Base-by-base conservation (phyloP, 1,140 invertebrate genomes). In the Drosophila mayri region DNA sequence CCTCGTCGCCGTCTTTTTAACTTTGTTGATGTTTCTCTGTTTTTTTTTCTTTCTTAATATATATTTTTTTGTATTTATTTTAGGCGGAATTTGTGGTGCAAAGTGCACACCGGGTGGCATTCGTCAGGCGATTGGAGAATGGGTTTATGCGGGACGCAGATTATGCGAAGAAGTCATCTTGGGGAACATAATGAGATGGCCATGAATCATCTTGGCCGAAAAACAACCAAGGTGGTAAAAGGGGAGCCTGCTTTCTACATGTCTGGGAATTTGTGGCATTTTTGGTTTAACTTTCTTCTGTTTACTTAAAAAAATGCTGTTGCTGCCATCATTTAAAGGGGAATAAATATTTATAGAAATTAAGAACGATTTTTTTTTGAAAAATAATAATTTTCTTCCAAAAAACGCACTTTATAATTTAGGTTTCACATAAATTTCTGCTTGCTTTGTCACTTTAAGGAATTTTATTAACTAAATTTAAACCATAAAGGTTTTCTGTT, bases 81-180 rank as follows among this genome's bases (percentile, higher is more conserved):
- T 76, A 60, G 40, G 43, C 16, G 74, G 75, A 70, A 78, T 78
- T 78, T 63, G 50, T 78, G 62, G 75, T 61, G 75, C 75, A 78
- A 58, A 77, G 75, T 78, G 75, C 75, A 37, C 75, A 22, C 49
- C 52, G 75, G 75, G 75, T 78, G 75, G 75, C 50, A 61, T 76
- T 76, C 66, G 54, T 73, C 70, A 73, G 43, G 35, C 43, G 37
- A 37, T 44, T 55, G 37, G 60, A n/a, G 49, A 57, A 25, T 18
- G 44, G 37, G 41, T 43, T 65, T 58, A 76, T 76, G 73, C 71
- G 73, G 73, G 73, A 22, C 11, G 22, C 46, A 70, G 35, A 60
- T 46, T 38, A 37, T 40, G 16, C 25, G 41, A 59, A 71, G 25
- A 71, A 32, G 25, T 30, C 35, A 25, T 57, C 25, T 5, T 9